These are phyloP conservation scores for Lithosia quadra DNA, from an alignment of 2,888 invertebrate species.

Conservation along the genomic window DNA sequence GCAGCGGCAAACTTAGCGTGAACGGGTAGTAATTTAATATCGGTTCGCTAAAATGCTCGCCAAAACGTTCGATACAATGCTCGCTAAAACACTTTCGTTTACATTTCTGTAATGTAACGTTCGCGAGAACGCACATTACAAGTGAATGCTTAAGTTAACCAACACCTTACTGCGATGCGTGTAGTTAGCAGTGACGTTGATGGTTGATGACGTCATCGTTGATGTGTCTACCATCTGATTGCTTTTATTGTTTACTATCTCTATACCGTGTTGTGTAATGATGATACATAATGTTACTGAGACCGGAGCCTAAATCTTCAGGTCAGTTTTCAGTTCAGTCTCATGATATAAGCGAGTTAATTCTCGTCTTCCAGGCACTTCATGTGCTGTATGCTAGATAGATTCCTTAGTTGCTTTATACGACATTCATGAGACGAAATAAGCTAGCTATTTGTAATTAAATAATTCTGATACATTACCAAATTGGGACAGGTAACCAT, in stretches of 20 bases:
- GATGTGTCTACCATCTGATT: slow-evolving; percentile 11
- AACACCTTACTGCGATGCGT: slow-evolving; percentile 21
- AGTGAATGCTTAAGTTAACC: no score
- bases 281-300: background rate
- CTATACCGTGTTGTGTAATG: background rate
- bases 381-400: background rate
- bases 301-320: background rate
- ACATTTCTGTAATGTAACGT: no score
- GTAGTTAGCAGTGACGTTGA: slow-evolving; percentile 1
- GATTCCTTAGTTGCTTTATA: no score
- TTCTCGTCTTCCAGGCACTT: background rate
- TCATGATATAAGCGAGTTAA: background rate
- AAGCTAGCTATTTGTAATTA: background rate
- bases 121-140: no score
- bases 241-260: slow-evolving; percentile 8
- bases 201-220: slow-evolving; percentile 10
- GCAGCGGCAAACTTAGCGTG: no score
- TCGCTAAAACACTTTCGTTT: no score
- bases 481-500: background rate
- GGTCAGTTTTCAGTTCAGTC: no score
- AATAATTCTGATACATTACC: background rate
- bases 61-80: no score
- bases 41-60: no score
- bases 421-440: background rate
- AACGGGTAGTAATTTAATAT: no score